phyloP scores from a whole-genome alignment of 2,113 vertebrate genomes.

The Menura novaehollandiae region DNA sequence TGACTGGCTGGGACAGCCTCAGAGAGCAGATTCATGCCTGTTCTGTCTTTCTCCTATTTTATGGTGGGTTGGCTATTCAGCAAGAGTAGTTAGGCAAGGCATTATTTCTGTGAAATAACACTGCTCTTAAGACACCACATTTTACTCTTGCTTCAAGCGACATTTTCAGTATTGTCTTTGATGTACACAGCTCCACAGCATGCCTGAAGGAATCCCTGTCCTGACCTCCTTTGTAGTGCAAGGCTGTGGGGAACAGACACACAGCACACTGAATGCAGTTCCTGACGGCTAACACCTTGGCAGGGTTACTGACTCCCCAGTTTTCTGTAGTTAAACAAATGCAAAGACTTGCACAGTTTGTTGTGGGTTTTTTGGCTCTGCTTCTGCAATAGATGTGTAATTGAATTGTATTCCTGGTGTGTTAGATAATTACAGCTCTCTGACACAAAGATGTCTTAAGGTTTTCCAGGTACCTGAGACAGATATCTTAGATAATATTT shows the following conservation, averaged over 20 bases:
- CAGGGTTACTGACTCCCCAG: background rate
- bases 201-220: background rate
- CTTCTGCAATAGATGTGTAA: background rate
- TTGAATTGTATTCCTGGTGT: background rate
- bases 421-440: background rate
- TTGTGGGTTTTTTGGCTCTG: background rate
- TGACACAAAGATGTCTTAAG: background rate
- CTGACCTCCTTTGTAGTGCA: background rate
- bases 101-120: background rate
- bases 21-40: background rate
- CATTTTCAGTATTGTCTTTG: background rate
- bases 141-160: background rate
- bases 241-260: background rate
- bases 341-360: background rate
- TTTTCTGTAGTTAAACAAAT: background rate
- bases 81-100: background rate
- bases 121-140: background rate
- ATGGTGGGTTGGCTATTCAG: background rate
- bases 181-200: background rate
- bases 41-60: background rate
- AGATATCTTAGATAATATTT: background rate
- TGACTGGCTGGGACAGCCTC: accelerated
- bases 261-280: background rate
- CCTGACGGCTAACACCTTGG: background rate
- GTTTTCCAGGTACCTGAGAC: background rate